Evolutionary conservation across 2,888 invertebrate genomes (phyloP).

Genomic region (Eumacrocentrus americanus): DNA sequence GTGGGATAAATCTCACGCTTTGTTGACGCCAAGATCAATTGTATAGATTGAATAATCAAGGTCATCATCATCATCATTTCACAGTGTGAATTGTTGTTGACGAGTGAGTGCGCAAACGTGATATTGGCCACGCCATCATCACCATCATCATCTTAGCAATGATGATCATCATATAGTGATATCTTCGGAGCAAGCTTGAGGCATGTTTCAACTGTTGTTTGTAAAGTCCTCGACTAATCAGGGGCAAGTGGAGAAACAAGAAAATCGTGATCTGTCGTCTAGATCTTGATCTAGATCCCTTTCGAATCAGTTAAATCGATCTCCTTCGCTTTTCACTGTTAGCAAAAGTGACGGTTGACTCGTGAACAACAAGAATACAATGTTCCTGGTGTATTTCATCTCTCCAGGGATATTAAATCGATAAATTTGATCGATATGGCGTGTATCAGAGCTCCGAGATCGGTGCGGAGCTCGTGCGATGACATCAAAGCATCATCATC

Average conservation of each 20-base stretch:
- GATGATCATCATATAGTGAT: no score
- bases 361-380: no score
- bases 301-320: not conserved
- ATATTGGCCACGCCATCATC: no score
- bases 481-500: constrained; percentile 72
- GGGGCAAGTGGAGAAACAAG: not conserved
- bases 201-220: not conserved
- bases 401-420: no score
- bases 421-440: no score
- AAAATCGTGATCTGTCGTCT: not conserved
- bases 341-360: constrained; percentile 20
- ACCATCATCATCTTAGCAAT: no score
- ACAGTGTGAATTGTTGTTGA: no score
- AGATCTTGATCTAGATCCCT: no score
- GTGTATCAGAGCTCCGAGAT: constrained; percentile 73
- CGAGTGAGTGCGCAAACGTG: not conserved
- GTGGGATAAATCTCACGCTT: constrained; percentile 18
- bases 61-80: no score
- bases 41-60: constrained; percentile 27
- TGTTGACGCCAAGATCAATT: constrained; percentile 21
- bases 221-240: not conserved
- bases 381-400: no score
- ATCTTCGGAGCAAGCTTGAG: not conserved
- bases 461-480: constrained; percentile 78
- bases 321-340: constrained; percentile 12